Evolutionary conservation across 2,888 invertebrate genomes (phyloP).

Genomic region (Polietes domitor): DNA sequence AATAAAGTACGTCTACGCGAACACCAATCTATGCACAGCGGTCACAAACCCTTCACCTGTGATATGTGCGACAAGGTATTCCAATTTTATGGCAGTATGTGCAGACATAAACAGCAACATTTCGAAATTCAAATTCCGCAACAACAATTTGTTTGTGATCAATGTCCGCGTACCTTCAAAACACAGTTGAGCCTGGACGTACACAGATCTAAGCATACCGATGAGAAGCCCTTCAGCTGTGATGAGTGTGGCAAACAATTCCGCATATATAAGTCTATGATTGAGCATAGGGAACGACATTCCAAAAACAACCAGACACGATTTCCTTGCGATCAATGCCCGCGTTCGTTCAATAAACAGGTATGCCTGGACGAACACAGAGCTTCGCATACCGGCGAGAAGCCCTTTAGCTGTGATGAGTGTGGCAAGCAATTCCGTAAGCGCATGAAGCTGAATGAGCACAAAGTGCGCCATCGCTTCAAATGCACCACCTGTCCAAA

Average conservation of each 20-base stretch:
- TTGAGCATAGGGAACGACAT: conserved; percentile 77
- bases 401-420: conserved; percentile 75
- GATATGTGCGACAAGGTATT: conserved; percentile 75
- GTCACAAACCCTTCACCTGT: conserved; percentile 77
- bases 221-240: conserved; percentile 77
- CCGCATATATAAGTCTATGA: conserved; percentile 76
- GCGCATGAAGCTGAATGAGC: conserved; percentile 76
- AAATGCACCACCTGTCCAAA: conserved; percentile 69
- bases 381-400: conserved; percentile 50
- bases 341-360: too few species aligned
- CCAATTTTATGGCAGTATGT: conserved; percentile 76
- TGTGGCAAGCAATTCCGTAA: conserved; percentile 77
- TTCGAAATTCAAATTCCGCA: too few species aligned
- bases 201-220: conserved; percentile 67
- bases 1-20: neutral
- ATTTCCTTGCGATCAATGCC: too few species aligned
- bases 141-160: neutral
- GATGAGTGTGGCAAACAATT: conserved; percentile 75
- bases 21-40: conserved; percentile 67
- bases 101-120: conserved; percentile 76
- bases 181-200: neutral
- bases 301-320: conserved; percentile 65
- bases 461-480: conserved; percentile 74
- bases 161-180: neutral
- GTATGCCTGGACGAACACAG: too few species aligned